These are phyloP conservation scores for Heptascelio sp. DNA, from an alignment of 2,888 invertebrate species.

Conservation along the genomic window DNA sequence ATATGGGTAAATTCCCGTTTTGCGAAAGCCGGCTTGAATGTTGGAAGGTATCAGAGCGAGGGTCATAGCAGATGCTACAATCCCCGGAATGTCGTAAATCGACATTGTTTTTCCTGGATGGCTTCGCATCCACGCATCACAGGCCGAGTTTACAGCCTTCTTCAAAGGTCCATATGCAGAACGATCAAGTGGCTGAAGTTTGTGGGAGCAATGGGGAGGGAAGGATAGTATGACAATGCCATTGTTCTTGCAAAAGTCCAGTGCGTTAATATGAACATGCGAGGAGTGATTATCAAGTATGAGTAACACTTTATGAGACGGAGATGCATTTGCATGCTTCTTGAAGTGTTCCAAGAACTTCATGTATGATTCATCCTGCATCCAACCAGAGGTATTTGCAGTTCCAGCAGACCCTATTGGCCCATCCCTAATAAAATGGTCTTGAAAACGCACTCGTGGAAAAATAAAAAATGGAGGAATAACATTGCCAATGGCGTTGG, in stretches of 20 bases:
- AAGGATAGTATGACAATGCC: constrained; percentile 78
- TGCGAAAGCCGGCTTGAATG: constrained; percentile 64
- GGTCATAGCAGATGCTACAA: constrained; percentile 62
- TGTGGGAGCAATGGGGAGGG: constrained; percentile 80
- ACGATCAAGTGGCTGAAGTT: constrained; percentile 77
- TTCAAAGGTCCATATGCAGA: constrained; percentile 77
- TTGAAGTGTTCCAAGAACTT: background rate
- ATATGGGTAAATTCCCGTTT: constrained; percentile 70
- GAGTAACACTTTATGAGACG: constrained; percentile 64
- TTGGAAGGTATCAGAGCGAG: constrained; percentile 59
- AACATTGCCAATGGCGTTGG: background rate
- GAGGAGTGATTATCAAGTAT: constrained; percentile 73
- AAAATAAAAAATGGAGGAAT: constrained; percentile 51
- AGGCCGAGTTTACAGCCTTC: constrained; percentile 74
- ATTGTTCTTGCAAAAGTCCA: constrained; percentile 78
- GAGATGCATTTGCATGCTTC: background rate
- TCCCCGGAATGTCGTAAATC: constrained; percentile 75
- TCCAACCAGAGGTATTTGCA: constrained; percentile 77
- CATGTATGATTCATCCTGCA: constrained; percentile 57
- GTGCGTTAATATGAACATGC: constrained; percentile 13
- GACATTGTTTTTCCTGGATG: constrained; percentile 76
- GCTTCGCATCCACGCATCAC: constrained; percentile 76
- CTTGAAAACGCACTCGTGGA: constrained; percentile 70
- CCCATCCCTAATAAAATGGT: constrained; percentile 65
- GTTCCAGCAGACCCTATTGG: constrained; percentile 52